Conservation (phyloP, 1,140 invertebrate genomes). For the Octopus bimaculoides region DNA sequence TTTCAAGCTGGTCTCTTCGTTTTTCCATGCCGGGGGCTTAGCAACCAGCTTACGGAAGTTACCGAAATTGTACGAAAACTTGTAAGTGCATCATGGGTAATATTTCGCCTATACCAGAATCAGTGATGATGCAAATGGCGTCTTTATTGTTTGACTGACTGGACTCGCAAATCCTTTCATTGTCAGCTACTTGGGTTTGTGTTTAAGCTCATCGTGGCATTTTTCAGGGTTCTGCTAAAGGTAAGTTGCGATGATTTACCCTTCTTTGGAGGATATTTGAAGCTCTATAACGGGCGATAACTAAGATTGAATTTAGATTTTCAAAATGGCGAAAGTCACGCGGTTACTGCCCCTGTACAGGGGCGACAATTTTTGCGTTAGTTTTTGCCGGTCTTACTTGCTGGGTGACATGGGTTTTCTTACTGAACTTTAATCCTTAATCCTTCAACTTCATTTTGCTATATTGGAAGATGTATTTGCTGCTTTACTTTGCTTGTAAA, state of each 20-base stretch:
- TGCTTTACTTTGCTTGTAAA: background rate
- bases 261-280: background rate
- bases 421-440: background rate
- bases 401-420: background rate
- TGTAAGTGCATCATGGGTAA: slow-evolving; percentile 1
- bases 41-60: slow-evolving; percentile 1
- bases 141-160: slow-evolving; percentile 9
- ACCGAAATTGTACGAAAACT: slow-evolving; percentile 1
- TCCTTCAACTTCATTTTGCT: background rate
- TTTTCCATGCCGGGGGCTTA: background rate
- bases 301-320: slow-evolving; percentile 8
- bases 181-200: background rate
- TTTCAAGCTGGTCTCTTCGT: too few species aligned
- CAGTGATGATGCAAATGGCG: slow-evolving; percentile 2
- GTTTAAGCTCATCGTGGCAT: background rate
- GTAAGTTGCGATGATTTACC: background rate
- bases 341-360: slow-evolving; percentile 5
- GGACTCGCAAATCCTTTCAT: background rate
- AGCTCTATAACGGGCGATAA: slow-evolving; percentile 5
- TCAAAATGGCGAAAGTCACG: slow-evolving; percentile 10
- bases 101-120: background rate
- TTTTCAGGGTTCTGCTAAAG: background rate
- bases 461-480: background rate
- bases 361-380: slow-evolving; percentile 4
- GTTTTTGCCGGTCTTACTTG: background rate